Evolutionary conservation across 2,113 vertebrate species (phyloP), one percentile per base, ranked within the genome.

Genomic region (Opisthocomus hoazin): DNA sequence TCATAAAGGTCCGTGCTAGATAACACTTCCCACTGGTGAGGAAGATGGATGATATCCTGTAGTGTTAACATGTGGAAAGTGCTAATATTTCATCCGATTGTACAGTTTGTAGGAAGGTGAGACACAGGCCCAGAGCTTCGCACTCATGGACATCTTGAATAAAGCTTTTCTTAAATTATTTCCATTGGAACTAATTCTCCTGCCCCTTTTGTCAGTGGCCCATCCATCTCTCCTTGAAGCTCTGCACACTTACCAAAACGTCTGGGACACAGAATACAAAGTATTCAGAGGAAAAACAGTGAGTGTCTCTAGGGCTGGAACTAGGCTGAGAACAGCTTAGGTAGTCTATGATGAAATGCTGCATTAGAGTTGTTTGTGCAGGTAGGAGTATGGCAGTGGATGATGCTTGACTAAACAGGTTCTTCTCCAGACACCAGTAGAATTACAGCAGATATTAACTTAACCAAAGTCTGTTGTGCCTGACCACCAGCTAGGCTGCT

Each of bases 181-280:
- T 96, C 91, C 95, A 91, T 84, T 93, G 93, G 91, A 96, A 95
- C 85, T 93, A 80, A 89, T 95, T 92, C 91, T 92, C 93, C 81
- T 91, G 93, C 88, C 63, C 77, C 73, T 92, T 92, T 95, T 93
- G 91, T 95, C 91, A 84, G 93, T 84, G 91, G 68, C 54, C 68
- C 88, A 93, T 93, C 91, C 91, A 92, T 96, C 89, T 96, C 93
- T 39, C 1, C 2, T n/a, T 78, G 84, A 69, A 82, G 60, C 69
- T 58, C 70, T 43, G 65, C 32, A 73, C 53, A 71, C 74, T 77
- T 81, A 37, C 73, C 48, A 21, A 63, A 89, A 80, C 1, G n/a
- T 30, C 82, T 84, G 48, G 69, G 74, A 57, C 30, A 58, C 23
- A 22, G 87, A 84, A 68, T 68, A 68, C 51, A 37, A 84, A 91